A percentile compares a stretch with the other conserved stretches of the same genome.
phyloP scores from a whole-genome alignment of 92 coral and sea anemone genomes.

The Actinernus sp. region DNA sequence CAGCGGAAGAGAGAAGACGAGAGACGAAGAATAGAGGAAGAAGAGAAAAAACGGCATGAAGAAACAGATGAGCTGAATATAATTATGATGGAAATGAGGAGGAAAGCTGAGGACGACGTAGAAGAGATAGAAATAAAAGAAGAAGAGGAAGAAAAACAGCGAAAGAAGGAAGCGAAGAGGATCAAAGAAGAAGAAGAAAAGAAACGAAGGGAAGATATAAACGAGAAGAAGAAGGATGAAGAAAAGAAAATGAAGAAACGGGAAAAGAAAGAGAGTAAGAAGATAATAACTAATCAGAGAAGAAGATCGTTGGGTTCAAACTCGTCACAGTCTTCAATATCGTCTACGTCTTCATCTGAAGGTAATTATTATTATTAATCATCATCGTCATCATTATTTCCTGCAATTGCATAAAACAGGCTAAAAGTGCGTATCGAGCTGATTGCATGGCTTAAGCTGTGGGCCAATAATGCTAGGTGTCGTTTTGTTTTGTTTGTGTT shows the following conservation, averaged over 20 bases:
- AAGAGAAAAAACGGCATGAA: slow-evolving; percentile 30
- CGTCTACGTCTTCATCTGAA: slow-evolving; percentile 41
- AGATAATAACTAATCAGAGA: slow-evolving; percentile 20
- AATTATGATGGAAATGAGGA: slow-evolving; percentile 22
- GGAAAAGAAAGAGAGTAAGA: slow-evolving; percentile 51
- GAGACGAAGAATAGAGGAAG: slow-evolving; percentile 51
- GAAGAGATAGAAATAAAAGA: slow-evolving; percentile 36
- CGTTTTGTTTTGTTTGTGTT: too few species aligned
- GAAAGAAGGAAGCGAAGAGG: slow-evolving; percentile 49
- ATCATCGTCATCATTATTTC: too few species aligned
- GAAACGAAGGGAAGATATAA: slow-evolving; percentile 30
- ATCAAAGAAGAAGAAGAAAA: slow-evolving; percentile 56
- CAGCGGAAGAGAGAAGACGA: slow-evolving; percentile 60
- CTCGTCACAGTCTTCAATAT: slow-evolving; percentile 18
- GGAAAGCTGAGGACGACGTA: slow-evolving; percentile 33
- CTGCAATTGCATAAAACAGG: too few species aligned
- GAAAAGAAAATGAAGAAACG: slow-evolving; percentile 42
- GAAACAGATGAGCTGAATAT: slow-evolving; percentile 16
- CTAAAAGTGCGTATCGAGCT: too few species aligned
- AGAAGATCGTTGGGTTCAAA: slow-evolving; percentile 5
- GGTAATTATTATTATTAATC: too few species aligned
- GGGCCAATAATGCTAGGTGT: too few species aligned
- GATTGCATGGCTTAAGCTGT: too few species aligned
- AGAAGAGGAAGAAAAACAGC: slow-evolving; percentile 40
- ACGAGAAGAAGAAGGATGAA: slow-evolving; percentile 28